A percentile compares a stretch with the other conserved stretches of the same genome.
Conservation (phyloP, 2,888 invertebrate genomes). For the Meta bourneti region DNA sequence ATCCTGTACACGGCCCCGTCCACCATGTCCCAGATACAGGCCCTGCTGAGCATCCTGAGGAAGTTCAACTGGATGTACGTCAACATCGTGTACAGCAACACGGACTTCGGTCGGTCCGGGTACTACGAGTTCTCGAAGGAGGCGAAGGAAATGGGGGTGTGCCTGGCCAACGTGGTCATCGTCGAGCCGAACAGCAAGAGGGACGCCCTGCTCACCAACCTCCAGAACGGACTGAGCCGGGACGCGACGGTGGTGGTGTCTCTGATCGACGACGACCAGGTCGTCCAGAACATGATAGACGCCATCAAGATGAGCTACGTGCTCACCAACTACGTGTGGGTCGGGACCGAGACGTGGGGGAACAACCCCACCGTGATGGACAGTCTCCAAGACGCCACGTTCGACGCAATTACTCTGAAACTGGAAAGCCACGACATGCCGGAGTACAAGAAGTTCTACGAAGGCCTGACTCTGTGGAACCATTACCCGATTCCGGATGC, state of each 20-base stretch:
- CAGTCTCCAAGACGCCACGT: constrained; percentile 79
- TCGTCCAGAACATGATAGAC: constrained; percentile 80
- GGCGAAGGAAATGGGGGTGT: constrained; percentile 78
- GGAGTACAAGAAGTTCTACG: constrained; percentile 79
- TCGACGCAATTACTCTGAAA: constrained; percentile 78
- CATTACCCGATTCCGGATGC: constrained; percentile 80
- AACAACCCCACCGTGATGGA: constrained; percentile 42
- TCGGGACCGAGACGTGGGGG: constrained; percentile 73
- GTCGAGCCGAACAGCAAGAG: constrained; percentile 75
- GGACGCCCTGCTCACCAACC: constrained; percentile 42
- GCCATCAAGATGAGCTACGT: constrained; percentile 79
- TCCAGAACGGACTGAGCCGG: constrained; percentile 55
- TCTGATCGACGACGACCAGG: constrained; percentile 79
- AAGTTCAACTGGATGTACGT: constrained; percentile 80
- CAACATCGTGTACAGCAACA: constrained; percentile 80
- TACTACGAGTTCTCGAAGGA: constrained; percentile 79
- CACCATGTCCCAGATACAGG: constrained; percentile 79
- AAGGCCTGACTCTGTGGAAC: constrained; percentile 79
- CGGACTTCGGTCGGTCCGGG: constrained; percentile 79
- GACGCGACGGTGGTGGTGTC: constrained; percentile 79
- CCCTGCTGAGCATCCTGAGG: constrained; percentile 79
- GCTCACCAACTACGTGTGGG: constrained; percentile 64
- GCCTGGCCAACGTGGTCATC: constrained; percentile 79
- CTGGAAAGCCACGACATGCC: constrained; percentile 78
- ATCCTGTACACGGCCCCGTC: constrained; percentile 80